A percentile compares a stretch with the other conserved stretches of the same genome.
Evolutionary conservation across 2,888 invertebrate genomes (phyloP).

Genomic region (Trypoxylon attenuatum): DNA sequence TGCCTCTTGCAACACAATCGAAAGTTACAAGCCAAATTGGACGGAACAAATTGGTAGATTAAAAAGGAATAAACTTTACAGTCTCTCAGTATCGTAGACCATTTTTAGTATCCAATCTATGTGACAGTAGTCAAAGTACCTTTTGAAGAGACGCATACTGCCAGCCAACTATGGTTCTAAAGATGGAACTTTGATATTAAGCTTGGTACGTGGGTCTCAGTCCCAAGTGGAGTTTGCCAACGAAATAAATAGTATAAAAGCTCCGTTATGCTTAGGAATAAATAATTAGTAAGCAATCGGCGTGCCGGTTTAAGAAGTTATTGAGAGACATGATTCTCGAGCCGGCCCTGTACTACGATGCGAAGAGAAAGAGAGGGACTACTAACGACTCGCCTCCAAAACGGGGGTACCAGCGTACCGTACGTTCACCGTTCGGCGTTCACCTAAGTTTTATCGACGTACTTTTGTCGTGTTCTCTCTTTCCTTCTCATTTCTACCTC

Average conservation of each 20-base stretch:
- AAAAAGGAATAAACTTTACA: too few species aligned
- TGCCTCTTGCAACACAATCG: too few species aligned
- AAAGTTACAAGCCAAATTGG: too few species aligned
- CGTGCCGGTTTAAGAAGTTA: slow-evolving; percentile 29
- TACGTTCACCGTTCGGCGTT: slow-evolving; percentile 51
- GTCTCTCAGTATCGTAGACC: too few species aligned
- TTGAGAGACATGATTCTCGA: slow-evolving; percentile 20
- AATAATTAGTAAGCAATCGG: slow-evolving; percentile 34
- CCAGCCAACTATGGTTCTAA: too few species aligned
- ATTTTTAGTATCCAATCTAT: too few species aligned
- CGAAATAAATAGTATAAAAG: slow-evolving; percentile 28
- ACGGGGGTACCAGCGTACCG: slow-evolving; percentile 50
- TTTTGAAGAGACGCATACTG: too few species aligned
- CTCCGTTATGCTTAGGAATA: slow-evolving; percentile 31
- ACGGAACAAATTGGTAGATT: too few species aligned
- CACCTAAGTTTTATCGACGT: slow-evolving; percentile 47
- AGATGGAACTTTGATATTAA: too few species aligned
- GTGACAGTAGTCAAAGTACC: too few species aligned
- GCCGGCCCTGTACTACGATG: slow-evolving; percentile 45
- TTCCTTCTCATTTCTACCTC: neutral
- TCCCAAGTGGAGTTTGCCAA: slow-evolving; percentile 5
- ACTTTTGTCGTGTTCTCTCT: slow-evolving; percentile 29
- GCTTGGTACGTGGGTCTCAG: neutral
- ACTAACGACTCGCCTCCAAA: slow-evolving; percentile 48
- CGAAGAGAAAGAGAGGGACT: slow-evolving; percentile 51